Evolutionary conservation across 2,888 invertebrate species (phyloP).

Genomic region (Drosophila dives): DNA sequence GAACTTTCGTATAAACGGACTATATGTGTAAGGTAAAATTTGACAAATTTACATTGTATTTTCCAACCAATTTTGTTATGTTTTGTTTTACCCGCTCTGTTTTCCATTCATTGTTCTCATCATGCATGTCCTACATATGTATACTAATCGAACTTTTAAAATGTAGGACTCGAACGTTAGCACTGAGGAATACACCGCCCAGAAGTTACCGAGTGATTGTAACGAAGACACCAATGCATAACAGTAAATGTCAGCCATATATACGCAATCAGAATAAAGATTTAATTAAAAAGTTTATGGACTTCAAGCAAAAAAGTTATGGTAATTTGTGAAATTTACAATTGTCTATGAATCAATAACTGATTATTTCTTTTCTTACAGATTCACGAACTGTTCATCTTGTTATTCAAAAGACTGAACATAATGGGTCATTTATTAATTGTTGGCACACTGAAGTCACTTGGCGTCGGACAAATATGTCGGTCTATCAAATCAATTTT

Average conservation of each 20-base stretch:
- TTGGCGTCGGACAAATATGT: slow-evolving; percentile 41
- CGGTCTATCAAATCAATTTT: slow-evolving; percentile 36
- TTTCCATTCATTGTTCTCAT: slow-evolving; percentile 49
- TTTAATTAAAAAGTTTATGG: slow-evolving; percentile 9
- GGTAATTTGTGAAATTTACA: slow-evolving; percentile 23
- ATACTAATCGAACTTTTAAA: slow-evolving; percentile 53
- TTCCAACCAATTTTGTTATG: slow-evolving; percentile 40
- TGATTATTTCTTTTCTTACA: slow-evolving; percentile 6
- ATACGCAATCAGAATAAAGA: slow-evolving; percentile 11
- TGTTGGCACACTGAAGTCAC: slow-evolving; percentile 31
- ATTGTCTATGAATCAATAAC: background rate
- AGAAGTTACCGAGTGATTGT: slow-evolving; percentile 7
- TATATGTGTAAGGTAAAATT: slow-evolving; percentile 62
- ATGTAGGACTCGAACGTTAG: slow-evolving; percentile 58
- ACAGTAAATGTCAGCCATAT: slow-evolving; percentile 1
- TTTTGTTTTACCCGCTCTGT: slow-evolving; percentile 42
- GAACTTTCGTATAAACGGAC: slow-evolving; percentile 61
- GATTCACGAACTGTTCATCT: slow-evolving; percentile 51
- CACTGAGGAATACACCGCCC: slow-evolving; percentile 14
- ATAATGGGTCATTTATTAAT: slow-evolving; percentile 40
- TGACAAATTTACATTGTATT: slow-evolving; percentile 50
- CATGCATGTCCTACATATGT: slow-evolving; percentile 10
- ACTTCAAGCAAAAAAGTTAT: slow-evolving; percentile 20
- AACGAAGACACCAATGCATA: slow-evolving; percentile 15
- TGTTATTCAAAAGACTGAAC: slow-evolving; percentile 56